Evolutionary conservation across 1,140 invertebrate species (phyloP).

Genomic region (Zeugodacus cucurbitae): DNA sequence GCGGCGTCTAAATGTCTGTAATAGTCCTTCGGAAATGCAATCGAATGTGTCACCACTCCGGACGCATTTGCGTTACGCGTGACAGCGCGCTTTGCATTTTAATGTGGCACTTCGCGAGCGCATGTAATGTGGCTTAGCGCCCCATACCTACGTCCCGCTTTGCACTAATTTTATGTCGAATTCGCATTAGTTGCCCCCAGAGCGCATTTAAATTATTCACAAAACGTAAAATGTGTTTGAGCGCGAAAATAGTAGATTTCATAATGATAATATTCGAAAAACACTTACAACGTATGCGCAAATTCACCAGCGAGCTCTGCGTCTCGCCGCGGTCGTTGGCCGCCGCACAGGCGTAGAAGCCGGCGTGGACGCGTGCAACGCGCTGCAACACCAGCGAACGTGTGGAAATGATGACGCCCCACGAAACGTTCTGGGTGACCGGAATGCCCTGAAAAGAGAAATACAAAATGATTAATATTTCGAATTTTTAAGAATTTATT

Average conservation of each 20-base stretch:
- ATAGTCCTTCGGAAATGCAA: neutral
- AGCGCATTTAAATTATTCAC: neutral
- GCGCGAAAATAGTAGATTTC: neutral
- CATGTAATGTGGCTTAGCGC: too few species aligned
- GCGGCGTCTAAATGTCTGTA: neutral
- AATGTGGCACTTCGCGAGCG: neutral
- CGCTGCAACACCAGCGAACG: slow-evolving; percentile 87
- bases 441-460: slow-evolving; percentile 73
- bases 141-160: neutral
- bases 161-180: neutral
- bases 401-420: slow-evolving; percentile 86
- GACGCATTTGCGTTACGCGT: neutral
- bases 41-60: neutral
- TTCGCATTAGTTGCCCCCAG: neutral
- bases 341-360: slow-evolving; percentile 85
- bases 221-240: neutral
- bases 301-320: slow-evolving; percentile 78
- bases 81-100: neutral
- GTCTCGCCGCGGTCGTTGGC: slow-evolving; percentile 85
- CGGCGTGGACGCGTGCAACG: slow-evolving; percentile 82
- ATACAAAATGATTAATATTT: neutral
- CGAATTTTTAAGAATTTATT: too few species aligned
- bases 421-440: slow-evolving; percentile 84
- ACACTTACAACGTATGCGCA: slow-evolving; percentile 87
- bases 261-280: neutral